Evolutionary conservation across 1,140 invertebrate species (phyloP), one percentile per base, ranked within the genome.

Genomic region (Bombus sylvicola): DNA sequence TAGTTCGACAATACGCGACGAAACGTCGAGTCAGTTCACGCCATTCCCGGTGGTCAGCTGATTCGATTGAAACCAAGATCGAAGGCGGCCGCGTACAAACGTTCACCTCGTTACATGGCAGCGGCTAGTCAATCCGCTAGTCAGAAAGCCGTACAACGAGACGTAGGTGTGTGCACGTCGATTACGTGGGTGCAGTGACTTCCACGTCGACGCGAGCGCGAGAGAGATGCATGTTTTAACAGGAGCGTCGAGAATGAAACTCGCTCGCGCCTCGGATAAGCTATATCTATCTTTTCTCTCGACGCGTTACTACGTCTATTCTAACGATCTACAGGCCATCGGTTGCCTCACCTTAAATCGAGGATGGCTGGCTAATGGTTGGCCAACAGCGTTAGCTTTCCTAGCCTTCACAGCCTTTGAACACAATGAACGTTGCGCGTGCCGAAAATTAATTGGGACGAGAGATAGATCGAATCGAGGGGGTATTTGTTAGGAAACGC

Each of bases 401-500:
- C 41, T 73, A 81, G 80, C 80, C 80, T 81, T 81, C 69, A 34
- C 80, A 62, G 80, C 37, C 8, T 73, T 73, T 31, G 68, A 81
- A 39, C 79, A 73, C 79, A 81, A 73, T 81, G 47, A 68, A 25
- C 37, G 69, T 43, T 62, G 53, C 69, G 53, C 80, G 69, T 59
- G 69, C 53, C 69, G 53, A 81, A 81, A 81, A 81, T 81, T 81
- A 81, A 81, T 81, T 81, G 69, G 39, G 59, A 47, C 62, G 62
- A 22, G 57, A 69, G 43, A 80, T 80, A 69, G 78, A 69, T 80
- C 64, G 43, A 43, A 37, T 53, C 43, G 43, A 79, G 13, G 25
- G 31, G 31, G 13, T 68, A 43, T 68, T 47, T 31, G 41, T 79
- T 78, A 31, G 62, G 62, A 66, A 66, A 78, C 25, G 64, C n/a